Percentiles rank a stretch among this genome's conserved stretches.
These are phyloP conservation scores for Cottus gobio DNA, from an alignment of 2,113 vertebrate genomes.

Conservation along the genomic window DNA sequence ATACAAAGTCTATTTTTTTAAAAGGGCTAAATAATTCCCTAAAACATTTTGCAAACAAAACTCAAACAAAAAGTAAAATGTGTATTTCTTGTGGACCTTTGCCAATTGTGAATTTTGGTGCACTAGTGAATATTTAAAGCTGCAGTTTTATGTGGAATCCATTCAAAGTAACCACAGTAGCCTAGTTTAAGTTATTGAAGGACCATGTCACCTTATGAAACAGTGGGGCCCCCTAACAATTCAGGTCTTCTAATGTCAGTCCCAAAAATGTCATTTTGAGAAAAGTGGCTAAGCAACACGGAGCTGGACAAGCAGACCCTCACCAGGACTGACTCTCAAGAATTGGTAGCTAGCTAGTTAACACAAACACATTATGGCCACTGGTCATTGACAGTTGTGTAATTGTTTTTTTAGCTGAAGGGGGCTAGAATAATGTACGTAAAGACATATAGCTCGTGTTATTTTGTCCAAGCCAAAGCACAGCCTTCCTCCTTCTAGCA, in stretches of 20 bases:
- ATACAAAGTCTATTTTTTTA: neutral
- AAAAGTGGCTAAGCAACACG: neutral
- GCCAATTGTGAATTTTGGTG: neutral
- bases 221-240: too few relatives aligned
- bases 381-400: neutral
- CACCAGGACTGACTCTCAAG: neutral
- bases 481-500: conserved; percentile 33
- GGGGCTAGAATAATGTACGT: neutral
- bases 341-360: conserved; percentile 22
- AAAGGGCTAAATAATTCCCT: neutral
- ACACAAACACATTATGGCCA: neutral
- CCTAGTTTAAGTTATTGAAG: neutral
- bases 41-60: neutral
- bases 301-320: neutral
- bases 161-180: neutral
- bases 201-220: neutral
- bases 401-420: neutral
- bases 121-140: neutral
- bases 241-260: neutral
- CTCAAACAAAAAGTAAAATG: neutral
- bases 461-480: conserved; percentile 46
- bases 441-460: neutral
- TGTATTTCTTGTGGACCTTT: neutral
- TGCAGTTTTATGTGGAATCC: neutral
- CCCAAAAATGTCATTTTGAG: neutral